Percentiles rank a stretch among this genome's conserved stretches.
Evolutionary conservation across 1,140 invertebrate species (phyloP).

Genomic region (Drosophila parvula): DNA sequence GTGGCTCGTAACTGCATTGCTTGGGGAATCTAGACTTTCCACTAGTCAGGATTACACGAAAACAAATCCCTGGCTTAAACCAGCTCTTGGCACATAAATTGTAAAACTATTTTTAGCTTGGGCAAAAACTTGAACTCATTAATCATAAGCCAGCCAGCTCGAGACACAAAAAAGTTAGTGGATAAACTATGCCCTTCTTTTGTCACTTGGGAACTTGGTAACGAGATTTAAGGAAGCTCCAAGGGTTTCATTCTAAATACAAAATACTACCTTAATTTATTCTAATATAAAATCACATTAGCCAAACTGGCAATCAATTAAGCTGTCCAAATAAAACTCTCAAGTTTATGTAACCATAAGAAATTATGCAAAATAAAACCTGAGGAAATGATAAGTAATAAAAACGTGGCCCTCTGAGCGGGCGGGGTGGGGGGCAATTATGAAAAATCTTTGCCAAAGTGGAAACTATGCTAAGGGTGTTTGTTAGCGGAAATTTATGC

Average conservation of each 20-base stretch:
- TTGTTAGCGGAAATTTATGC: conserved; percentile 52
- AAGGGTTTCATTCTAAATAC: too few relatives aligned
- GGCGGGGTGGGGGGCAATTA: conserved; percentile 24
- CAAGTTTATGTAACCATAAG: background rate
- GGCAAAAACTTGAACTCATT: conserved; percentile 36
- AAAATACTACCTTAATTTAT: background rate
- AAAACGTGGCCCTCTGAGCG: background rate
- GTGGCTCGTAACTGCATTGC: too few relatives aligned
- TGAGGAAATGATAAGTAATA: conserved; percentile 13
- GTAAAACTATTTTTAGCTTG: conserved; percentile 27
- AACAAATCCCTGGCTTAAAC: conserved; percentile 26
- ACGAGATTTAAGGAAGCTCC: too few relatives aligned
- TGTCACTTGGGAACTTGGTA: background rate
- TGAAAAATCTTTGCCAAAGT: conserved; percentile 42
- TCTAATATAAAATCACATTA: background rate
- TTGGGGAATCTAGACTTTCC: background rate
- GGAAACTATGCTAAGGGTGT: conserved; percentile 42
- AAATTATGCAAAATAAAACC: conserved; percentile 16
- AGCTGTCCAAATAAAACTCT: background rate
- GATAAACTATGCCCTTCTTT: background rate
- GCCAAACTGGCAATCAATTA: background rate
- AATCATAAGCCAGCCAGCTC: conserved; percentile 9
- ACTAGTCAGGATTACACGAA: background rate
- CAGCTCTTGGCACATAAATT: conserved; percentile 23
- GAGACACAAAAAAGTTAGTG: conserved; percentile 2